Conservation (phyloP, 2,888 invertebrate species). For the Apamea epomidion region DNA sequence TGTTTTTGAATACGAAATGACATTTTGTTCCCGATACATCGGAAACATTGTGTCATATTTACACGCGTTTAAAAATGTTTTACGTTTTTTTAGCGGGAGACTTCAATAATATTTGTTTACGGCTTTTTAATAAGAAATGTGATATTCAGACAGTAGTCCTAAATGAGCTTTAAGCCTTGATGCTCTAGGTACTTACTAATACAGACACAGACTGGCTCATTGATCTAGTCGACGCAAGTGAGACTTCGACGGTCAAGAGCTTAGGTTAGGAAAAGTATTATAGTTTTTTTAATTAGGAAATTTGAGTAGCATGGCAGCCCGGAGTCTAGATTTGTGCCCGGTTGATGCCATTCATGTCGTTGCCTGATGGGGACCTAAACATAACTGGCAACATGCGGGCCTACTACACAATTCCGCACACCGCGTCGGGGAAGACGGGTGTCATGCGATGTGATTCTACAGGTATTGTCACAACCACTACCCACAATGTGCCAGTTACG, state of each 20-base stretch:
- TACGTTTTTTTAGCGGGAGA: background rate
- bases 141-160: background rate
- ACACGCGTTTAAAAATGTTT: conserved; percentile 37
- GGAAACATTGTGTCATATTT: conserved; percentile 58
- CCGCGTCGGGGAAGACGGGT: background rate
- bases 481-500: background rate
- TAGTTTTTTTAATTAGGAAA: too few species aligned
- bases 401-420: too few species aligned
- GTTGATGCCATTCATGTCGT: background rate
- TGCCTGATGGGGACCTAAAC: background rate
- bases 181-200: background rate
- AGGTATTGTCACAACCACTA: background rate
- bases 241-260: background rate
- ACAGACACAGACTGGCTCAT: too few species aligned
- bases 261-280: background rate
- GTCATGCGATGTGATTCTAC: background rate
- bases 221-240: background rate
- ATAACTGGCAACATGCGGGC: background rate
- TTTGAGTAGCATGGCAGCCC: background rate
- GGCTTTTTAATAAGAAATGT: background rate
- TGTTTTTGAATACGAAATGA: conserved; percentile 64
- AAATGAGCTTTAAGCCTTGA: background rate
- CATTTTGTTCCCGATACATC: conserved; percentile 49
- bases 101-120: background rate
- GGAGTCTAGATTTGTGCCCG: background rate